These are phyloP conservation scores for Murina feae DNA, from an alignment of 2,113 vertebrate species.

Conservation along the genomic window DNA sequence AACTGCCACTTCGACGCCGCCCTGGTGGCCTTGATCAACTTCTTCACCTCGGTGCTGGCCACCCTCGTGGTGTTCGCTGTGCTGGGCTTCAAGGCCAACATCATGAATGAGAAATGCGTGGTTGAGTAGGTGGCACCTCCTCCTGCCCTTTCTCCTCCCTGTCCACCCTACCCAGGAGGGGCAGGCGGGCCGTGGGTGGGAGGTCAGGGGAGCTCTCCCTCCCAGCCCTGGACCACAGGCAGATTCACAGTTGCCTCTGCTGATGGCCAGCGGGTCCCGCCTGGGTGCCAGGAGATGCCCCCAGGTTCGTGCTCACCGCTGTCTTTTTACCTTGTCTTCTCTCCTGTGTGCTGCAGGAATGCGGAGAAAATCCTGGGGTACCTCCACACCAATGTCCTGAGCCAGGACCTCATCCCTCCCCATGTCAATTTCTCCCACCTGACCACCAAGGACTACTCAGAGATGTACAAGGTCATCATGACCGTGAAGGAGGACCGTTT, in stretches of 20 bases:
- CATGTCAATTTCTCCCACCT: constrained; percentile 98
- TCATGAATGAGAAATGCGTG: constrained; percentile 99
- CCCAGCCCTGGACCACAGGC: not conserved
- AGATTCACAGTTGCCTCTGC: not conserved
- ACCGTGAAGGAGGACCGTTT: constrained; percentile 92
- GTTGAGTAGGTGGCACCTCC: constrained; percentile 89
- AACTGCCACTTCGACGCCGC: constrained; percentile 98
- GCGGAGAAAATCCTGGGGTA: constrained; percentile 96
- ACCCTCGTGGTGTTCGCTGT: constrained; percentile 98
- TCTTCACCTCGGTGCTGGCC: constrained; percentile 95
- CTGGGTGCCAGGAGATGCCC: not conserved
- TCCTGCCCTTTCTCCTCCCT: not conserved
- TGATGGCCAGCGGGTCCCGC: not conserved
- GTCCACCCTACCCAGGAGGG: not conserved
- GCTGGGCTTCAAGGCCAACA: constrained; percentile 97
- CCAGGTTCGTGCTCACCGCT: not conserved
- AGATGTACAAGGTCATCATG: constrained; percentile 97
- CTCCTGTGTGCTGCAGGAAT: constrained; percentile 81
- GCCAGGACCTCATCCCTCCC: constrained; percentile 93
- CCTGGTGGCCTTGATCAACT: constrained; percentile 96
- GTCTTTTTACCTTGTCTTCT: not conserved
- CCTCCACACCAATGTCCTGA: constrained; percentile 90
- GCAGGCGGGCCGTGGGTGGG: not conserved
- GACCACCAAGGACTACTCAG: constrained; percentile 89
- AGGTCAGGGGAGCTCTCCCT: not conserved